Conservation (phyloP, 2,888 invertebrate species). For the Pristionchus exspectatus region DNA sequence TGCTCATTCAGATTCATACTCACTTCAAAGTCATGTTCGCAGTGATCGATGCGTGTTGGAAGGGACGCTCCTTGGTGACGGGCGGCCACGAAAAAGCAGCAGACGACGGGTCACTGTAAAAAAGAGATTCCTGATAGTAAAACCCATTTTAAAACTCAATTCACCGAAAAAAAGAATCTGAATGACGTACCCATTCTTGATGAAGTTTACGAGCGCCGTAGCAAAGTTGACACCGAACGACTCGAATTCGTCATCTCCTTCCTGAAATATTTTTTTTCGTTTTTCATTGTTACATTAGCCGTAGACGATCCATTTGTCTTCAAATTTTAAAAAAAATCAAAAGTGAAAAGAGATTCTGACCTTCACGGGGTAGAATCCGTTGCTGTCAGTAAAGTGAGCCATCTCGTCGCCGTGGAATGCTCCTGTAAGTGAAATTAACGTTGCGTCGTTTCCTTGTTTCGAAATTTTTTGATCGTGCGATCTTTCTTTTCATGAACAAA, state of each 20-base stretch:
- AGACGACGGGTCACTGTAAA: conserved; percentile 57
- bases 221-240: background rate
- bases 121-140: background rate
- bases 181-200: conserved; percentile 47
- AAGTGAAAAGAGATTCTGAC: background rate
- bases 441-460: too few relatives aligned
- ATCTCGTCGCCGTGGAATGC: conserved; percentile 45
- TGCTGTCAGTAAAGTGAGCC: background rate
- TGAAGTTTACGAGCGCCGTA: background rate
- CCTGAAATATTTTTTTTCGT: too few relatives aligned
- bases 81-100: conserved; percentile 57
- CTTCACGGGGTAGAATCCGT: background rate
- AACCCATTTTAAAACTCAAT: background rate
- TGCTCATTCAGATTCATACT: background rate
- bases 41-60: conserved; percentile 55
- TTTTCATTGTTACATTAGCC: too few relatives aligned
- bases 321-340: too few relatives aligned
- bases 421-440: background rate
- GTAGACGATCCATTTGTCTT: background rate
- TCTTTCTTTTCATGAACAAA: too few relatives aligned
- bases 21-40: conserved; percentile 25
- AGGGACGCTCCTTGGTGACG: conserved; percentile 59
- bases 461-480: too few relatives aligned
- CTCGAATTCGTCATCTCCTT: conserved; percentile 16
- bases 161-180: background rate